Evolutionary conservation across 2,888 invertebrate species (phyloP).

Genomic region (Pterostichus madidus): DNA sequence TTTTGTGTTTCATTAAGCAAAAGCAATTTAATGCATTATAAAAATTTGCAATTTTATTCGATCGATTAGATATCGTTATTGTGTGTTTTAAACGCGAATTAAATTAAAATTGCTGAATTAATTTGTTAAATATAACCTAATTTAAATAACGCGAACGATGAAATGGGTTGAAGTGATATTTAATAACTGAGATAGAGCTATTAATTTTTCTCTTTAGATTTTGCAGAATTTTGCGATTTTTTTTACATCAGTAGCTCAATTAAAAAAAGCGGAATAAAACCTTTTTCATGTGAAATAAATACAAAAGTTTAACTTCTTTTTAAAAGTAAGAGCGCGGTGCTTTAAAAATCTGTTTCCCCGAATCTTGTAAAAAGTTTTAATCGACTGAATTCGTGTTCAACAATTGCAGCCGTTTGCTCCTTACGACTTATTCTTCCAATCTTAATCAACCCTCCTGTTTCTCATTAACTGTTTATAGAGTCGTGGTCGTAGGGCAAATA

Average conservation of each 20-base stretch:
- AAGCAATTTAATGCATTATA: no score
- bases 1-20: no score
- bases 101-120: slow-evolving; percentile 42
- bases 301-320: slow-evolving; percentile 55
- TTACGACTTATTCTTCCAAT: slow-evolving; percentile 44
- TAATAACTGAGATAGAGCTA: slow-evolving; percentile 45
- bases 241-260: slow-evolving; percentile 36
- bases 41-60: slow-evolving; percentile 6
- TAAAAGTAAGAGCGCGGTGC: slow-evolving; percentile 40
- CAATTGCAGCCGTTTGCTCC: slow-evolving; percentile 48
- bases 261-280: slow-evolving; percentile 45
- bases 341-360: slow-evolving; percentile 52
- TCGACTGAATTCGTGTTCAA: slow-evolving; percentile 53
- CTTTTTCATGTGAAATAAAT: slow-evolving; percentile 59
- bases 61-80: slow-evolving; percentile 26
- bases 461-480: slow-evolving; percentile 25
- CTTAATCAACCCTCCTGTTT: slow-evolving; percentile 47
- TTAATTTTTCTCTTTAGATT: slow-evolving; percentile 46
- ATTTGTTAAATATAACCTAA: slow-evolving; percentile 36
- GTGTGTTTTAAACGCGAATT: background rate
- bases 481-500: background rate
- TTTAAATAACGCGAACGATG: slow-evolving; percentile 30
- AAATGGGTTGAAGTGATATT: slow-evolving; percentile 34
- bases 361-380: slow-evolving; percentile 56
- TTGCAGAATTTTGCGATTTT: slow-evolving; percentile 30